phyloP scores from a whole-genome alignment of 1,140 invertebrate genomes.

The Pseudomyrmex cubaensis region DNA sequence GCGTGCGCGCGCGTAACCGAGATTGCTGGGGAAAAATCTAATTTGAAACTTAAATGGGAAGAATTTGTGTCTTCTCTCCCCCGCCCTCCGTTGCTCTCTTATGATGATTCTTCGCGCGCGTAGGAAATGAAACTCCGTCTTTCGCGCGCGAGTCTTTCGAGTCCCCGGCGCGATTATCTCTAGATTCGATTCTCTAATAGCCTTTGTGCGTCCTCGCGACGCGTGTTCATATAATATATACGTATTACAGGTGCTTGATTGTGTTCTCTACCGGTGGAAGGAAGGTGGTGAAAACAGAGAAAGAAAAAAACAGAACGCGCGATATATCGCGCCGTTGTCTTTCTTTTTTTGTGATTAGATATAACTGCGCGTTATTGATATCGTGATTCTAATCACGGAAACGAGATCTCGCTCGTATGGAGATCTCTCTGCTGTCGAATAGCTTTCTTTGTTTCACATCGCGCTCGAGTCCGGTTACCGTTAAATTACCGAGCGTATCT shows the following conservation, averaged over 20 bases:
- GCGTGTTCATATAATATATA: no score
- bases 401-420: no score
- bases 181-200: constrained; percentile 2
- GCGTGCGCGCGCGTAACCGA: constrained; percentile 47
- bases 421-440: not conserved
- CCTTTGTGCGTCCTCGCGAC: constrained; percentile 12
- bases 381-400: no score
- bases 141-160: constrained; percentile 50
- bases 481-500: constrained; percentile 44
- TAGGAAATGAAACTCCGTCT: constrained; percentile 69
- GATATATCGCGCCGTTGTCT: constrained; percentile 7
- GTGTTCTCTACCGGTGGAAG: no score
- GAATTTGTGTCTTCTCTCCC: constrained; percentile 70
- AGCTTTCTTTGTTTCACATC: constrained; percentile 22
- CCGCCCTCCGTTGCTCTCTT: constrained; percentile 60
- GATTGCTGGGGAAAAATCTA: constrained; percentile 73
- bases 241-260: no score
- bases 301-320: not conserved
- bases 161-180: constrained; percentile 24
- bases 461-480: not conserved
- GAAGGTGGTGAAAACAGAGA: not conserved
- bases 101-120: constrained; percentile 69
- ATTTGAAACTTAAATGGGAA: constrained; percentile 73
- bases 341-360: not conserved
- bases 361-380: no score